Conservation (phyloP, 1,140 invertebrate species). For the Zophobas atratus region DNA sequence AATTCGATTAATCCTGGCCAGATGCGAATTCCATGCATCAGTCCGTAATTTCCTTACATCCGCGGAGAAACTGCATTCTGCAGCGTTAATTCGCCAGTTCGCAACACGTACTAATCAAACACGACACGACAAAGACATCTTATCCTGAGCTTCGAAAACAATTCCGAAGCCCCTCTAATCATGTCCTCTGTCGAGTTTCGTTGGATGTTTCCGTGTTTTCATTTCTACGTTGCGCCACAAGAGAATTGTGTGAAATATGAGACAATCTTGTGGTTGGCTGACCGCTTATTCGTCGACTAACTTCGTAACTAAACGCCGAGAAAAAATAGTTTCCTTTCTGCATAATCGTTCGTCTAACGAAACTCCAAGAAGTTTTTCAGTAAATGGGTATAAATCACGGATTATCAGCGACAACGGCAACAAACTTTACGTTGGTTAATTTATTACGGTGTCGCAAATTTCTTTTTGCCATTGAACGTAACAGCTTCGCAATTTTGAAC, state of each 20-base stretch:
- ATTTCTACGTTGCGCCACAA: slow-evolving; percentile 8
- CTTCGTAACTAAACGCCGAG: slow-evolving; percentile 24
- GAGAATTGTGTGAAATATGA: slow-evolving; percentile 41
- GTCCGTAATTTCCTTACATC: slow-evolving; percentile 14
- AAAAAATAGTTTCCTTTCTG: slow-evolving; percentile 19
- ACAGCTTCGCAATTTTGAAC: background rate
- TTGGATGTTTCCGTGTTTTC: slow-evolving; percentile 21
- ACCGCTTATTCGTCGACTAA: slow-evolving; percentile 32
- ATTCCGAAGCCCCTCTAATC: slow-evolving; percentile 26
- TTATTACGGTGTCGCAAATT: background rate
- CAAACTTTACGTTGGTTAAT: background rate
- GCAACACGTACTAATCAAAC: slow-evolving; percentile 17
- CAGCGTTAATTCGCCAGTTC: slow-evolving; percentile 32
- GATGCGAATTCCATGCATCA: slow-evolving; percentile 6
- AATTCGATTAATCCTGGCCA: slow-evolving; percentile 14
- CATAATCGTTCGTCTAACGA: slow-evolving; percentile 26
- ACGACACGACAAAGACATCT: background rate
- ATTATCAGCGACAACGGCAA: background rate
- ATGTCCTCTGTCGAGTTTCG: slow-evolving; percentile 31
- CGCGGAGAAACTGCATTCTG: slow-evolving; percentile 15
- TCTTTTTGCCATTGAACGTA: background rate
- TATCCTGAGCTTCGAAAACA: slow-evolving; percentile 22
- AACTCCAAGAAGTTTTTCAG: slow-evolving; percentile 9
- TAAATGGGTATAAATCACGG: slow-evolving; percentile 10
- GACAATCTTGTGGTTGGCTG: slow-evolving; percentile 41